Evolutionary conservation across 2,888 invertebrate genomes (phyloP).

Genomic region (Glaucopsyche alexis): DNA sequence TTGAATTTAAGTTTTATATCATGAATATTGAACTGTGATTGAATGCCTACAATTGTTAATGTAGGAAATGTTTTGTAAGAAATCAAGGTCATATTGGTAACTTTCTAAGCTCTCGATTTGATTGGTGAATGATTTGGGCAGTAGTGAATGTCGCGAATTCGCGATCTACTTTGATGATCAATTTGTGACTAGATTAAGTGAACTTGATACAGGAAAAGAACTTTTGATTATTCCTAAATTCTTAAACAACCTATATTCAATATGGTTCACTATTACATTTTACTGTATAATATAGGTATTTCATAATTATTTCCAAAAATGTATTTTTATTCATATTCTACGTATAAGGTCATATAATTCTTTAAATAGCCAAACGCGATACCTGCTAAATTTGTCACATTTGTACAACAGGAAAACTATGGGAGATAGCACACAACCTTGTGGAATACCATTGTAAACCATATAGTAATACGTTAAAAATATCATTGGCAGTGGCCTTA

Average conservation of each 20-base stretch:
- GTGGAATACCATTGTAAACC: conserved; percentile 1
- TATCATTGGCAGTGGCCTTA: not conserved
- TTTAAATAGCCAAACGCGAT: not conserved
- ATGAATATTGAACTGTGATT: too few species aligned
- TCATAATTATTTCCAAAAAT: not conserved
- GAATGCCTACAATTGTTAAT: too few species aligned
- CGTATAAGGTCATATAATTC: not conserved
- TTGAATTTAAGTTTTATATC: too few species aligned
- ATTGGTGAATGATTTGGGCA: conserved; percentile 7
- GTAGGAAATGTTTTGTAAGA: not conserved
- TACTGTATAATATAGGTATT: not conserved
- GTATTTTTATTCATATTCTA: not conserved
- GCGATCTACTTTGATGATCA: not conserved
- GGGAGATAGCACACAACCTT: not conserved
- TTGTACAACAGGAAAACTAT: conserved; percentile 12
- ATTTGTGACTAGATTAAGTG: not conserved
- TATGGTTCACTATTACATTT: too few species aligned
- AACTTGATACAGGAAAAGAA: not conserved
- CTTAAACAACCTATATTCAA: too few species aligned
- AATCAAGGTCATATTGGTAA: conserved; percentile 17
- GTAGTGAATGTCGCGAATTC: not conserved
- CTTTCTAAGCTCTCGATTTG: conserved; percentile 14
- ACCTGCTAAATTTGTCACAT: not conserved
- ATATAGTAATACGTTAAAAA: not conserved
- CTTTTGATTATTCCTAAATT: too few species aligned